phyloP scores from a whole-genome alignment of 2,888 invertebrate genomes.

The Lepidonotus clava region DNA sequence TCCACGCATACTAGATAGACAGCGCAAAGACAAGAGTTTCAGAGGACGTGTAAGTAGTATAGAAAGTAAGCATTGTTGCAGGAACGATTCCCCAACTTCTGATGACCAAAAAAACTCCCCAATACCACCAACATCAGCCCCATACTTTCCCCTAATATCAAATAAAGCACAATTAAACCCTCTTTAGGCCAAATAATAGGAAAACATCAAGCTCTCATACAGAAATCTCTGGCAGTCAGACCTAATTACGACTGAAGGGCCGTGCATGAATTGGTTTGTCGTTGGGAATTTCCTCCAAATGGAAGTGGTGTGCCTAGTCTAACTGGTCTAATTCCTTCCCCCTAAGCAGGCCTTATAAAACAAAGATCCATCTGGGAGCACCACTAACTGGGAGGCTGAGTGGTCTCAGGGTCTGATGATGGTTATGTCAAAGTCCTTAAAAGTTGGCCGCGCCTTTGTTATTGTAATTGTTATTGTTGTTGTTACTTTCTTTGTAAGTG shows the following conservation, averaged over 20 bases:
- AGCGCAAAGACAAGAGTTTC: not conserved
- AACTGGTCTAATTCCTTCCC: conserved; percentile 12
- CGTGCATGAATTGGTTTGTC: not conserved
- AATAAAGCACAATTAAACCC: not conserved
- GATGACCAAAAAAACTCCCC: not conserved
- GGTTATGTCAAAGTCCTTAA: too few species aligned
- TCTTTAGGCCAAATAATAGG: not conserved
- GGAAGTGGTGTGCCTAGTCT: not conserved
- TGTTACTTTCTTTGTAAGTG: too few species aligned
- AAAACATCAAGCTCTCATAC: too few species aligned
- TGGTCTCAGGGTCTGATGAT: not conserved
- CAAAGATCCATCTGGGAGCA: too few species aligned
- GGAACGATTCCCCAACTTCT: too few species aligned
- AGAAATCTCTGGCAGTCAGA: not conserved
- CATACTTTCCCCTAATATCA: not conserved
- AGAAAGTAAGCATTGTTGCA: not conserved
- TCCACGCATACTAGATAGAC: too few species aligned
- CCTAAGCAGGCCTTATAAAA: not conserved
- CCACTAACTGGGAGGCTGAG: not conserved
- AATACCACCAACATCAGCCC: not conserved
- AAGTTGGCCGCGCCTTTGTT: too few species aligned
- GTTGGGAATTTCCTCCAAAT: not conserved
- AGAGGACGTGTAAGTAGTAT: not conserved
- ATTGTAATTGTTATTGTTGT: too few species aligned
- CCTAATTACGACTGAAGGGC: not conserved